Base-by-base conservation (phyloP, 2,888 invertebrate species). In the Hypena proboscidalis region DNA sequence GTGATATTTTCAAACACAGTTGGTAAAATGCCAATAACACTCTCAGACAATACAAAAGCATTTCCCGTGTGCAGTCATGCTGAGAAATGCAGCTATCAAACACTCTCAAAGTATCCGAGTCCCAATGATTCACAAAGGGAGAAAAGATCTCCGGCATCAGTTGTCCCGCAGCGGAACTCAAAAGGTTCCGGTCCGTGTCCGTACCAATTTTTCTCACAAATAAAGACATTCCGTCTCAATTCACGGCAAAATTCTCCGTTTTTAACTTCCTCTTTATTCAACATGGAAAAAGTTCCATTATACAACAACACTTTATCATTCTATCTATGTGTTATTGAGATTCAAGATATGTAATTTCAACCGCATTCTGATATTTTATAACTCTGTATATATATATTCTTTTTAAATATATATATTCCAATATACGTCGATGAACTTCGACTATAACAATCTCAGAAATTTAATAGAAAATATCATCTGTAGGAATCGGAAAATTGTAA, bases 401-500 rank as follows among this genome's bases (percentile, higher is more conserved):
- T n/a, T n/a, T n/a, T n/a, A n/a, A n/a, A n/a, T n/a, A n/a, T n/a
- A n/a, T n/a, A n/a, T n/a, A n/a, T n/a, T n/a, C n/a, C n/a, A n/a
- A n/a, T n/a, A n/a, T n/a, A n/a, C n/a, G n/a, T n/a, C n/a, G n/a
- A n/a, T n/a, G n/a, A n/a, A n/a, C n/a, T n/a, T n/a, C n/a, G n/a
- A n/a, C n/a, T n/a, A n/a, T n/a, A n/a, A n/a, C n/a, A n/a, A n/a
- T n/a, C 39, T 31, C 14, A 40, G 35, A 29, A 47, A 51, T 34
- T 41, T 47, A 46, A 36, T 38, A 44, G 52, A 52, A 51, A 52
- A 41, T 34, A 47, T 47, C 33, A 26, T 31, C 29, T 40, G 21
- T 39, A 29, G 15, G 29, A 47, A 35, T 33, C 47, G 23, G 27
- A 43, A 44, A 17, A 23, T 33, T 22, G 27, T 53, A 48, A 44